Base-by-base conservation (phyloP, 2,888 invertebrate genomes). In the Capitulum mitella region DNA sequence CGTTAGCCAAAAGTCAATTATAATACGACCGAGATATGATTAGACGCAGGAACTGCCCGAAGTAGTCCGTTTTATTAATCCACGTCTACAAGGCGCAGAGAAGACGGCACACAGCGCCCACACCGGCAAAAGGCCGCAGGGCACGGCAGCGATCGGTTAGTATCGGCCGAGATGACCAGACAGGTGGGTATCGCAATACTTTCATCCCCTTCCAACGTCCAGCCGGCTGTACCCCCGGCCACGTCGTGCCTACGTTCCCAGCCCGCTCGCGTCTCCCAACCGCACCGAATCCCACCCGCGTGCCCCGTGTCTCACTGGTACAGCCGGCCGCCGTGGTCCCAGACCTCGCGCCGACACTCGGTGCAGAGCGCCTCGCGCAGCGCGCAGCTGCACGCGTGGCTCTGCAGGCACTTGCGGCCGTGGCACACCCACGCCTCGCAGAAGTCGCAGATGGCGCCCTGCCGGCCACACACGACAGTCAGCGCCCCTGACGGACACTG, bases 371-470 rank as follows among this genome's bases (percentile, higher is more conserved):
- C 96, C 83, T 96, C 95, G 84, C 89, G 90, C 78, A 98, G 87
- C 0, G 97, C 94, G 84, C 98, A 98, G 0, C 91, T 90, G 86
- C 98, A 98, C 0, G 97, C 95, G 85, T 98, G 98, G 0, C 90
- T 87, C 64, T 92, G 92, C 46, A 98, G 89, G 84, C 98, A 98
- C 86, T 95, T 94, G 82, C 94, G 90, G 0, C 96, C 95, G 85
- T 98, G 98, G 83, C 98, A 98, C 64, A 98, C 91, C 95, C 97
- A 98, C 0, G 97, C 97, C 88, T 98, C 98, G 84, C 98, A 98
- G 86, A 92, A 95, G 87, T 98, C 98, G 86, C 98, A 98, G 83
- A 98, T 93, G 0, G 97, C 98, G 75, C 97, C 97, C 94, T 93
- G 84, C 5, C 5, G 37, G 37, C 3, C 32, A 58, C 26, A 29